Conservation (phyloP, 2,888 invertebrate species). For the Athetis lepigone region DNA sequence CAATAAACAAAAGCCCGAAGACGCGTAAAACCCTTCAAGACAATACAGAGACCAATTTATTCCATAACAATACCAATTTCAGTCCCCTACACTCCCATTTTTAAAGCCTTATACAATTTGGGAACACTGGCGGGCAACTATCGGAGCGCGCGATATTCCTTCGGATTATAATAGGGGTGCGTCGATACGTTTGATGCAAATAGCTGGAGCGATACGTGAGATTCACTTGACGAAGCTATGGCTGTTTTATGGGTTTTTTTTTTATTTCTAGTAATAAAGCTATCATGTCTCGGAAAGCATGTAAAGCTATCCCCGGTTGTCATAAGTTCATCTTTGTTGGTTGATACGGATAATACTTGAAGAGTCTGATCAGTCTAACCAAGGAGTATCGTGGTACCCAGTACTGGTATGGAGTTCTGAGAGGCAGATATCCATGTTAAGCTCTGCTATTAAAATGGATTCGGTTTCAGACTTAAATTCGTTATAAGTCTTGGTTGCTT, state of each 20-base stretch:
- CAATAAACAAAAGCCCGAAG: conserved; percentile 14
- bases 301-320: no score
- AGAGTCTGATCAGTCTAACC: no score
- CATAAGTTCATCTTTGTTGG: no score
- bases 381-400: no score
- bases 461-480: no score
- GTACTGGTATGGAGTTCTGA: no score
- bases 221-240: conserved; percentile 35
- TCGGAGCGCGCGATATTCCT: conserved; percentile 45
- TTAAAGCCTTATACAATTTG: conserved; percentile 56
- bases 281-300: no score
- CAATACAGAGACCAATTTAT: conserved; percentile 45
- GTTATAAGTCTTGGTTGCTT: no score
- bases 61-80: conserved; percentile 49
- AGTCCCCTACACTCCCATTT: conserved; percentile 38
- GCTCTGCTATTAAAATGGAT: no score
- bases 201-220: conserved; percentile 40
- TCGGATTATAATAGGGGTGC: conserved; percentile 49
- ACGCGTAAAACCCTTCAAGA: conserved; percentile 12
- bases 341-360: no score
- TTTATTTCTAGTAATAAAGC: conserved; percentile 10
- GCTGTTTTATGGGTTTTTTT: conserved; percentile 27
- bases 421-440: no score
- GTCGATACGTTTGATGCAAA: conserved; percentile 33
- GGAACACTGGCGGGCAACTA: conserved; percentile 45